Evolutionary conservation across 2,888 invertebrate genomes (phyloP).

Genomic region (Pammene aurita): DNA sequence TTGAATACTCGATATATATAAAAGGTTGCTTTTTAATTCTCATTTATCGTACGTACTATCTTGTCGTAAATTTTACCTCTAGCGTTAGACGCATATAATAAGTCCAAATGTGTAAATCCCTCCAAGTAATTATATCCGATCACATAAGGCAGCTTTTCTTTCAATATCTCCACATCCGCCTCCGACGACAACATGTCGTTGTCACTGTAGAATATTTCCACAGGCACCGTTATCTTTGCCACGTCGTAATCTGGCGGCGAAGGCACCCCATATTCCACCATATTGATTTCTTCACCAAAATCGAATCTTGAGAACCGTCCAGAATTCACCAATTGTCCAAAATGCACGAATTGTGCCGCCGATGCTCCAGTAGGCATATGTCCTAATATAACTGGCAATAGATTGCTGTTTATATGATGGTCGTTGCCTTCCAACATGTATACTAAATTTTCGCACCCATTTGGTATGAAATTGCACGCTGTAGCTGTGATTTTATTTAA

Average conservation of each 20-base stretch:
- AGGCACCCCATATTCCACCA: conserved; percentile 69
- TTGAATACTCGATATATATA: too few relatives aligned
- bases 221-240: conserved; percentile 55
- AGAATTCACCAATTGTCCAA: conserved; percentile 65
- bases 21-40: conserved; percentile 22
- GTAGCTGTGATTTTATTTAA: conserved; percentile 55
- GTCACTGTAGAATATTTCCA: conserved; percentile 63
- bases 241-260: conserved; percentile 67
- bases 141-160: conserved; percentile 75
- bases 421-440: conserved; percentile 58
- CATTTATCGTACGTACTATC: conserved; percentile 58
- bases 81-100: conserved; percentile 84
- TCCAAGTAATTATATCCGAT: conserved; percentile 74
- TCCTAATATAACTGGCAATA: conserved; percentile 83
- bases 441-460: conserved; percentile 58
- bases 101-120: conserved; percentile 86
- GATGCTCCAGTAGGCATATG: conserved; percentile 85
- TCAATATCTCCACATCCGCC: conserved; percentile 73
- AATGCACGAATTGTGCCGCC: conserved; percentile 75
- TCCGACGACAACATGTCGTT: conserved; percentile 76
- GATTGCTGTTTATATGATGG: conserved; percentile 63
- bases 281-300: conserved; percentile 56
- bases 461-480: conserved; percentile 54
- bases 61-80: conserved; percentile 77
- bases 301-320: conserved; percentile 67